Percentiles rank a stretch among this genome's conserved stretches.
Evolutionary conservation across 2,888 invertebrate genomes (phyloP).

Genomic region (Dendrolimus houi): DNA sequence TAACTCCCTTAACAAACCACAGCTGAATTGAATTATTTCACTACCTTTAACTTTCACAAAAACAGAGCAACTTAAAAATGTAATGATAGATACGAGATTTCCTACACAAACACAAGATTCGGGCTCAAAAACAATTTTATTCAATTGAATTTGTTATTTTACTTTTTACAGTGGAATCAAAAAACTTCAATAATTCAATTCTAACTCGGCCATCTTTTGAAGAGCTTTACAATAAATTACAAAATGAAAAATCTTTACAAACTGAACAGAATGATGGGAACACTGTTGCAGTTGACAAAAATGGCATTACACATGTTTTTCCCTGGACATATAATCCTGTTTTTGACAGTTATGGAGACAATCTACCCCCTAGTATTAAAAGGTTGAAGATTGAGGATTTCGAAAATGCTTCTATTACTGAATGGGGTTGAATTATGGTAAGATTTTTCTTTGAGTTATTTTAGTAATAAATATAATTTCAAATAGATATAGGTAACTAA

Average conservation of each 20-base stretch:
- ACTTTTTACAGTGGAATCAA: constrained; percentile 36
- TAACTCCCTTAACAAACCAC: too few relatives aligned
- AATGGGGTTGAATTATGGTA: constrained; percentile 67
- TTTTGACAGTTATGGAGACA: constrained; percentile 58
- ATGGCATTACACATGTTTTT: constrained; percentile 53
- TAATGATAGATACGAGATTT: too few relatives aligned
- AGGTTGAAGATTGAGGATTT: constrained; percentile 74
- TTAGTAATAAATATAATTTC: background rate
- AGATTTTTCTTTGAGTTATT: background rate
- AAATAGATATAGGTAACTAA: too few relatives aligned
- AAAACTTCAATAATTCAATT: constrained; percentile 17
- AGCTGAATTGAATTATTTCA: too few relatives aligned
- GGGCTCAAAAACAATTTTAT: too few relatives aligned
- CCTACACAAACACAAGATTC: too few relatives aligned
- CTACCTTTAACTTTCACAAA: too few relatives aligned
- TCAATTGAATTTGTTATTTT: too few relatives aligned
- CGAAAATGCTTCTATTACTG: constrained; percentile 53
- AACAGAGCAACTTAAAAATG: too few relatives aligned
- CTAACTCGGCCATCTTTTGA: constrained; percentile 37
- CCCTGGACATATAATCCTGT: constrained; percentile 74
- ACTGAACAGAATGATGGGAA: constrained; percentile 16
- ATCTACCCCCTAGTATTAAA: constrained; percentile 77
- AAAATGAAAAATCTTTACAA: constrained; percentile 30
- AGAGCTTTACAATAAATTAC: constrained; percentile 46
- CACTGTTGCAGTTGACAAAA: constrained; percentile 41